Conservation (phyloP, 1,140 invertebrate genomes). For the Meloidogyne floridensis region DNA sequence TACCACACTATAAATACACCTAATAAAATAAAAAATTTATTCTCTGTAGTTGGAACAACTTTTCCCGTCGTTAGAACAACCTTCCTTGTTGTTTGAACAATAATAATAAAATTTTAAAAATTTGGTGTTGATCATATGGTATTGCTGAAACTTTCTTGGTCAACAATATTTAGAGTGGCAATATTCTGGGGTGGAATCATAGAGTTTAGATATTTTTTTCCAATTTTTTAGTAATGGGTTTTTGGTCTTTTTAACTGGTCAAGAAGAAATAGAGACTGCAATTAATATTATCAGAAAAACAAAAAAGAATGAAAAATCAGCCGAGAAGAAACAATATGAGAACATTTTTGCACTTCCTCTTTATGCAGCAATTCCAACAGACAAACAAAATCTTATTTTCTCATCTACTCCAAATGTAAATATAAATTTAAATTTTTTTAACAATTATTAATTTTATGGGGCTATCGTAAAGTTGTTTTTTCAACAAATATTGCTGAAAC, state of each 20-base stretch:
- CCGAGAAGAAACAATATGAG: not conserved
- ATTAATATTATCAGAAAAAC: conserved; percentile 64
- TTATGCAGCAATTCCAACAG: conserved; percentile 75
- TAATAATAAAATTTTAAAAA: too few species aligned
- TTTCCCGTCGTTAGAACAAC: too few species aligned
- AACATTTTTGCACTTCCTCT: conserved; percentile 77
- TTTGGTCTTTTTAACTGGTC: conserved; percentile 94
- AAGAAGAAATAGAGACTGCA: conserved; percentile 94
- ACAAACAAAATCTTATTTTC: conserved; percentile 29
- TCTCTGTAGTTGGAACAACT: too few species aligned
- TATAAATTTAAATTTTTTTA: not conserved
- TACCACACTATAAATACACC: too few species aligned
- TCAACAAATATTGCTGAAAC: conserved; percentile 98
- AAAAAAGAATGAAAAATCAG: conserved; percentile 20
- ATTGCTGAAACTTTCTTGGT: too few species aligned
- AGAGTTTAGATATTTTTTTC: too few species aligned
- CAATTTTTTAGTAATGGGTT: conserved; percentile 74
- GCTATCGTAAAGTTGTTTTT: conserved; percentile 83
- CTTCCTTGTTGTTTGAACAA: too few species aligned
- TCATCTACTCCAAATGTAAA: conserved; percentile 19
- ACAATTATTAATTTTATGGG: conserved; percentile 55
- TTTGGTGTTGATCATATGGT: too few species aligned
- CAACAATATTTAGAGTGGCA: too few species aligned
- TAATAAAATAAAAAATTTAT: too few species aligned
- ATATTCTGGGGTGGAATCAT: too few species aligned